Evolutionary conservation across 2,888 invertebrate genomes (phyloP), one percentile per base, ranked within the genome.

Genomic region (Sicus ferrugineus): DNA sequence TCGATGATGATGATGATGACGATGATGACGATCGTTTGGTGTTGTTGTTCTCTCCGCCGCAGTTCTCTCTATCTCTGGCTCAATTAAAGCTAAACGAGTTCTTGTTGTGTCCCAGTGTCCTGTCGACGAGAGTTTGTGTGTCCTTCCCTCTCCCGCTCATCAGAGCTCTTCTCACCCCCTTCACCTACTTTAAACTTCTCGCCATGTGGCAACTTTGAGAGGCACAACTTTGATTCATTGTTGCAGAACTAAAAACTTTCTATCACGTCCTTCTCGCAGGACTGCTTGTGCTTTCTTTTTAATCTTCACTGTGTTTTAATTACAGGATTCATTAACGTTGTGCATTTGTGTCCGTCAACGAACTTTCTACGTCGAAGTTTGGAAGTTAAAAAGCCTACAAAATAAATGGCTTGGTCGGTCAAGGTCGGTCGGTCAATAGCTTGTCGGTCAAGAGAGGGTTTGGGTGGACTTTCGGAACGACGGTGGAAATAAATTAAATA

Each of bases 161-260:
- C 5, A 42, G 1, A 42, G 14, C n/a, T 59, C 14, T n/a, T 61
- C 2, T 21, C 11, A 23, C 23, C 14, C 14, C 23, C 19, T 26
- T 19, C 61, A 38, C 23, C 38, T 19, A 11, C 23, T 19, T 21
- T 61, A 61, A 23, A 23, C 21, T 61, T 31, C 42, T 61, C 31
- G 19, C 19, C 1, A 19, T 19, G 11, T 23, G 61, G 11, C 61
- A 38, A 42, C 61, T 61, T 61, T 42, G 34, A 61, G n/a, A n/a
- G n/a, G n/a, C n/a, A n/a, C n/a, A 61, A 19, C n/a, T 26, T 23
- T 61, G 61, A 61, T 61, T 61, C 42, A 42, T 61, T 38, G 38
- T 61, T 21, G 38, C 21, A 14, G 38, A 21, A 19, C 21, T 61
- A 42, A 42, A 34, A 61, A 61, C 61, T 61, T 61, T 61, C 19